Conservation (phyloP, 1,140 invertebrate genomes). For the Carposina sasakii region DNA sequence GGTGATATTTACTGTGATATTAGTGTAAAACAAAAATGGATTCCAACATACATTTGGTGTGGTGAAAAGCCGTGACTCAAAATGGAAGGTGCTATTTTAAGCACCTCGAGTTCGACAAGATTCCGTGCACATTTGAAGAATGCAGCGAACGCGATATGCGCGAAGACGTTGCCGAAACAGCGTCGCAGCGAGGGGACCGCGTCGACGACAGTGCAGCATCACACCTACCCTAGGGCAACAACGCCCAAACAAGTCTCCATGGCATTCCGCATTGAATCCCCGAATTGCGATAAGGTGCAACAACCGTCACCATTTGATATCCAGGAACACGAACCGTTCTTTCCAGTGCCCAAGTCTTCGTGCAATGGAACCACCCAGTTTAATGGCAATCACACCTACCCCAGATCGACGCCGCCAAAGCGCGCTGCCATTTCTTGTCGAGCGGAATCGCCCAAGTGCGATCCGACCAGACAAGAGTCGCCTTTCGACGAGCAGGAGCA, state of each 20-base stretch:
- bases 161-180: conserved; percentile 56
- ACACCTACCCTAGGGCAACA: conserved; percentile 65
- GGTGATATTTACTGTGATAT: conserved; percentile 15
- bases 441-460: conserved; percentile 45
- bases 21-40: conserved; percentile 44
- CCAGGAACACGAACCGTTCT: too few relatives aligned
- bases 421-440: conserved; percentile 47
- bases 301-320: conserved; percentile 26
- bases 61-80: conserved; percentile 25
- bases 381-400: conserved; percentile 65
- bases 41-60: conserved; percentile 49
- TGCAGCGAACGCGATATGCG: conserved; percentile 62
- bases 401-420: conserved; percentile 51
- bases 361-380: conserved; percentile 44
- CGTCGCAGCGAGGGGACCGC: conserved; percentile 41
- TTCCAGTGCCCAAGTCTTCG: too few relatives aligned
- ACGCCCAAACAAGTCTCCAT: conserved; percentile 48
- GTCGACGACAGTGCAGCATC: conserved; percentile 40
- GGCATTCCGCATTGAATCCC: conserved; percentile 47
- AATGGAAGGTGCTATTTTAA: conserved; percentile 69
- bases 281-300: conserved; percentile 36
- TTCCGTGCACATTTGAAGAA: conserved; percentile 64
- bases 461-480: conserved; percentile 47
- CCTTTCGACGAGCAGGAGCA: too few relatives aligned
- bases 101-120: conserved; percentile 54